These are phyloP conservation scores for Gallirallus australis DNA, from an alignment of 2,797 vertebrate species.

Conservation along the genomic window DNA sequence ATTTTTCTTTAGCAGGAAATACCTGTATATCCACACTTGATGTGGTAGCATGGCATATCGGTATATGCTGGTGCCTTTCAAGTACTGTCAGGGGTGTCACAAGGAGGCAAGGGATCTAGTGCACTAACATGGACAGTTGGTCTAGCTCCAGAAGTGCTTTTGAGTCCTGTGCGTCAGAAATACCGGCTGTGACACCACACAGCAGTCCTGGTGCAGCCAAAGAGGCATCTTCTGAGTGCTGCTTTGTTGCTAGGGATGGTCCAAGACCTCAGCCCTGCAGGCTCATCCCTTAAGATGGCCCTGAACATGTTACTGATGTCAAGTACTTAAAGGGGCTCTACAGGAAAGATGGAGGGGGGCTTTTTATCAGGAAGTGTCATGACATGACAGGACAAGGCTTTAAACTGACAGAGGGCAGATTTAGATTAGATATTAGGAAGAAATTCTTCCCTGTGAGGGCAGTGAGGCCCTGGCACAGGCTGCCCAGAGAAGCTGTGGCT, in stretches of 20 bases:
- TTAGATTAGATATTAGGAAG: too few species aligned
- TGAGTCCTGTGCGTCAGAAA: background rate
- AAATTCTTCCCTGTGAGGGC: too few species aligned
- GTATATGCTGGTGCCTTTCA: background rate
- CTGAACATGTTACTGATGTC: accelerated
- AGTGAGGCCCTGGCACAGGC: too few species aligned
- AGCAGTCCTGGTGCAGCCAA: background rate
- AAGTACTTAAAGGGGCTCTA: too few species aligned
- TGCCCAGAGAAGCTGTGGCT: too few species aligned
- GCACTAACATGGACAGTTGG: accelerated
- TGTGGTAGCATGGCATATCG: background rate
- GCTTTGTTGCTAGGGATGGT: background rate
- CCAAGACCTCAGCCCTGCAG: background rate
- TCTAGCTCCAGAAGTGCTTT: background rate
- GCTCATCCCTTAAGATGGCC: background rate
- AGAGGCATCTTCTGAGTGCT: background rate
- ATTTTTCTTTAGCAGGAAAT: background rate
- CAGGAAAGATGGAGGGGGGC: too few species aligned
- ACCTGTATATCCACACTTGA: background rate
- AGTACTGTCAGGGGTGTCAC: background rate
- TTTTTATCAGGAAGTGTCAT: too few species aligned
- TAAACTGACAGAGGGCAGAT: too few species aligned
- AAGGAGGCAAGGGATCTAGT: background rate
- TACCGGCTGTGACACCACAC: background rate
- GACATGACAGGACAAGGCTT: too few species aligned